Evolutionary conservation across 2,888 invertebrate species (phyloP), one percentile per base, ranked within the genome.

Genomic region (Boloria selene): DNA sequence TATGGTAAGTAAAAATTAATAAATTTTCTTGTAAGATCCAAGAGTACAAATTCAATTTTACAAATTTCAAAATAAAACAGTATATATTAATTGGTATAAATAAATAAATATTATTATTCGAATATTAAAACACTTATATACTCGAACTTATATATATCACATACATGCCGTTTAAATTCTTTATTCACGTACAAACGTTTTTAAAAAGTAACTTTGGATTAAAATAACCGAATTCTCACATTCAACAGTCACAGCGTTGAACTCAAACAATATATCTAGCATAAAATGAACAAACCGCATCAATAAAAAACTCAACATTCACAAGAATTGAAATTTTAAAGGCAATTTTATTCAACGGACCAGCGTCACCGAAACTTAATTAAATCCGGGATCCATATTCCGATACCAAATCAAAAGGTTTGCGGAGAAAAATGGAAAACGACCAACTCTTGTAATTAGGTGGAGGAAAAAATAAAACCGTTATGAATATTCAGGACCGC

Each of bases 301-400:
- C 61, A 65, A 61, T 56, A 65, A 66, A 66, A 65, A 63, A 38
- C 38, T 54, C 53, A 31, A 59, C 55, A 47, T 69, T 61, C 67
- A 62, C 65, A 67, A 65, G 65, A 70, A 70, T 68, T 65, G 68
- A 68, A 68, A 68, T 62, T 60, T 67, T 68, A 71, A 70, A 69
- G 70, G 69, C 63, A 66, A 68, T 70, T 72, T 72, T 73, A 71
- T 73, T 71, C 69, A 67, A 65, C 65, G 68, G 56, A 61, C 56
- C 65, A 62, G 61, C 62, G 64, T 68, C 69, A 73, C 70, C 69
- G 68, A 67, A 68, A 70, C 65, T 79, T 80, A 78, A 82, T 83
- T 78, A 81, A 82, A 80, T 80, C 77, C 73, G 70, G 75, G 73
- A 82, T 82, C 78, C 80, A 84, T 84, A 84, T 82, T 83, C 79